A percentile compares a stretch with the other conserved stretches of the same genome.
Conservation (phyloP, 1,140 invertebrate species). For the Homalodisca vitripennis region DNA sequence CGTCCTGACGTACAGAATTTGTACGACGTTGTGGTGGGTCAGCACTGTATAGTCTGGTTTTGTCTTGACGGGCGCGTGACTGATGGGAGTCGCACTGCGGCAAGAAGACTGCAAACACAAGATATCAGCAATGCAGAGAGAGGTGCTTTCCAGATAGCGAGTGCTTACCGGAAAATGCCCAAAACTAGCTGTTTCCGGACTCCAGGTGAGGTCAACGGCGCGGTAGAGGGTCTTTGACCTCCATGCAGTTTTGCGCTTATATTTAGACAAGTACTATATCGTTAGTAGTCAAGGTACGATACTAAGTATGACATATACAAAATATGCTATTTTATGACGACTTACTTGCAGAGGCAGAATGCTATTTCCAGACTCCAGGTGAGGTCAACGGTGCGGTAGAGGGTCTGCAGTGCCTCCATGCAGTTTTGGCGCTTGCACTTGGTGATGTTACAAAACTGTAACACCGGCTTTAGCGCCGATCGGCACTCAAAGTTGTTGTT, state of each 20-base stretch:
- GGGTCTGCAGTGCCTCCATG: slow-evolving; percentile 81
- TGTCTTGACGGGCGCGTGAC: too few relatives aligned
- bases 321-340: slow-evolving; percentile 37
- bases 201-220: slow-evolving; percentile 71
- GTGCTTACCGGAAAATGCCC: too few relatives aligned
- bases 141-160: too few relatives aligned
- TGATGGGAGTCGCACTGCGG: too few relatives aligned
- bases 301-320: too few relatives aligned
- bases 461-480: slow-evolving; percentile 70
- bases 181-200: slow-evolving; percentile 84
- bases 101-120: too few relatives aligned
- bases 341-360: slow-evolving; percentile 91
- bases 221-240: slow-evolving; percentile 81
- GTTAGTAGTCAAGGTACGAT: too few relatives aligned
- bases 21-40: too few relatives aligned
- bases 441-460: slow-evolving; percentile 73
- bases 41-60: too few relatives aligned
- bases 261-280: too few relatives aligned
- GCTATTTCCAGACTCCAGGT: slow-evolving; percentile 84
- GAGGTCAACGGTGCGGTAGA: slow-evolving; percentile 75
- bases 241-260: slow-evolving; percentile 90
- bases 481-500: slow-evolving; percentile 76
- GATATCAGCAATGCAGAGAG: too few relatives aligned
- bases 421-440: slow-evolving; percentile 79
- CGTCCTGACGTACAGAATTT: too few relatives aligned